These are phyloP conservation scores for Chelonus insularis DNA, from an alignment of 1,140 invertebrate species.

Conservation along the genomic window DNA sequence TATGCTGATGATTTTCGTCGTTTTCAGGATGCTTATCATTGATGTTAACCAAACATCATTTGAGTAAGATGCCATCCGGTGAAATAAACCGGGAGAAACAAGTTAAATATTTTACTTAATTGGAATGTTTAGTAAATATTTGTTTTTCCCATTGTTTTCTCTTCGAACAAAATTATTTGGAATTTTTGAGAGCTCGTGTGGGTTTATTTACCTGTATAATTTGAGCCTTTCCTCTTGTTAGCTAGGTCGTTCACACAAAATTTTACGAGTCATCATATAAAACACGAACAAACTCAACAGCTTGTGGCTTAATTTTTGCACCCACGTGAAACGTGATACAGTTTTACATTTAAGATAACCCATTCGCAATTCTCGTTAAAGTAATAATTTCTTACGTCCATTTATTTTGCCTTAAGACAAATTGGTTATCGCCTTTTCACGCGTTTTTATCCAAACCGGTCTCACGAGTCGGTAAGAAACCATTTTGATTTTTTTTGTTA, in stretches of 20 bases:
- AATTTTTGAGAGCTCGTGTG: background rate
- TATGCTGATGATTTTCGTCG: too few species aligned
- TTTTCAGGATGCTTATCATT: too few species aligned
- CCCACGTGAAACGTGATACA: conserved; percentile 26
- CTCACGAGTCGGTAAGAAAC: too few species aligned
- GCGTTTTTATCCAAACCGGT: conserved; percentile 19
- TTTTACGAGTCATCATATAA: conserved; percentile 13
- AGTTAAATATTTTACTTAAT: background rate
- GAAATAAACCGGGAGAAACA: too few species aligned
- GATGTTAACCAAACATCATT: too few species aligned
- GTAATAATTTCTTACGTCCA: conserved; percentile 16
- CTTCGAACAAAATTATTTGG: background rate
- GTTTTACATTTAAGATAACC: conserved; percentile 11
- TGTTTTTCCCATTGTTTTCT: background rate
- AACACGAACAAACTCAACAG: background rate
- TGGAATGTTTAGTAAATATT: background rate
- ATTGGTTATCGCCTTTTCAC: conserved; percentile 29
- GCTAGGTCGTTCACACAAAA: background rate
- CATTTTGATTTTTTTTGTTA: too few species aligned
- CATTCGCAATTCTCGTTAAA: conserved; percentile 23
- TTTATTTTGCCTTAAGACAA: conserved; percentile 28
- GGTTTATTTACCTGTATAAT: conserved; percentile 23
- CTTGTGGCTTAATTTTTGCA: background rate
- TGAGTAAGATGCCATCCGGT: too few species aligned
- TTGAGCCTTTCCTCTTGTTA: conserved; percentile 1